These are phyloP conservation scores for Microhierax caerulescens DNA, from an alignment of 2,797 vertebrate genomes.

Conservation along the genomic window DNA sequence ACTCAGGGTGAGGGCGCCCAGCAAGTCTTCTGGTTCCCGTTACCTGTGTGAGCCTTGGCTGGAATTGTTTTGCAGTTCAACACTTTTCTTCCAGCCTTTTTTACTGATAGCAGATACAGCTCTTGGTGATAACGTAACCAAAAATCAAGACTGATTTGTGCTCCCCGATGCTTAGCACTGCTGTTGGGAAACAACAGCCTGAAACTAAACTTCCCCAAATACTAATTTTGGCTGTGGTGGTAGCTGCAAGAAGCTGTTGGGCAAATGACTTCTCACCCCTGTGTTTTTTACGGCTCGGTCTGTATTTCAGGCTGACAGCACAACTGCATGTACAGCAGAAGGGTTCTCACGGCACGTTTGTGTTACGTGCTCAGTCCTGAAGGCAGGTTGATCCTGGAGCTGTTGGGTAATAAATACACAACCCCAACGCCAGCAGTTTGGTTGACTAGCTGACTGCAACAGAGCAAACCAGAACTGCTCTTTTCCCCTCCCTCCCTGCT, in stretches of 20 bases:
- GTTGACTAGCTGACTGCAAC: background rate
- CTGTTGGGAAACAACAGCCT: background rate
- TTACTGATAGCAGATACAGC: background rate
- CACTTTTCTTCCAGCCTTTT: background rate
- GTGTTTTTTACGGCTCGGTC: background rate
- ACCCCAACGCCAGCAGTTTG: background rate
- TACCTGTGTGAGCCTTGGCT: background rate
- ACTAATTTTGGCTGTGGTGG: background rate
- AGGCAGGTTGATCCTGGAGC: background rate
- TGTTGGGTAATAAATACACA: background rate
- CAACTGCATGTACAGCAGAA: background rate
- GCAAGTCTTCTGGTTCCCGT: background rate
- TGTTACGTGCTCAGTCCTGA: fast-evolving
- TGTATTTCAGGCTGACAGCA: background rate
- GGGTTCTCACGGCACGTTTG: fast-evolving
- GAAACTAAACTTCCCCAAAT: background rate
- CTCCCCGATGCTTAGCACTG: fast-evolving
- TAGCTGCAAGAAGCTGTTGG: background rate
- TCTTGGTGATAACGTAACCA: background rate
- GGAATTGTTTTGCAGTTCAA: background rate
- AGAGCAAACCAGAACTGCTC: background rate
- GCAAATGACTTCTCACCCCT: background rate
- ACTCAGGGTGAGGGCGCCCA: background rate
- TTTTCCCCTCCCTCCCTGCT: background rate
- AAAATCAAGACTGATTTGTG: background rate